Evolutionary conservation across 2,888 invertebrate genomes (phyloP).

Genomic region (Pandemis cinnamomeana): DNA sequence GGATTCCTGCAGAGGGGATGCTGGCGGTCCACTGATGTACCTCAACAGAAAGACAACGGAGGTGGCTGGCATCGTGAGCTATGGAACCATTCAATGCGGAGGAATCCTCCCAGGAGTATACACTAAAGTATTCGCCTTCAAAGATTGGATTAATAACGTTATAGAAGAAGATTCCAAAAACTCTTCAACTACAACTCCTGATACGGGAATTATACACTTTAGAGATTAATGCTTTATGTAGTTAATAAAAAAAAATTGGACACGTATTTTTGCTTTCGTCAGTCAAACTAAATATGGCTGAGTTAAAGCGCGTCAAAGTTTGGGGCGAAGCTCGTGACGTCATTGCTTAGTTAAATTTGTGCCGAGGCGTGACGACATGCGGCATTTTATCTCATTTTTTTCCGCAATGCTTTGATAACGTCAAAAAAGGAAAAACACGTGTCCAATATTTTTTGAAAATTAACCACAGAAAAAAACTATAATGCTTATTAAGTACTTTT

Average conservation of each 20-base stretch:
- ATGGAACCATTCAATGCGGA: slow-evolving; percentile 11
- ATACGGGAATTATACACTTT: neutral
- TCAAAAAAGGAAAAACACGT: no score
- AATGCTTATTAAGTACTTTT: no score
- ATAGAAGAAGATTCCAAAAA: neutral
- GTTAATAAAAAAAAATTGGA: neutral
- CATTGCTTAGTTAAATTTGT: no score
- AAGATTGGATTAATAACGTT: slow-evolving; percentile 17
- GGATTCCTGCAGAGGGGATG: slow-evolving; percentile 22
- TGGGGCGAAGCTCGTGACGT: no score
- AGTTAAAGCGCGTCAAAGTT: no score
- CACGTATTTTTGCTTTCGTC: no score
- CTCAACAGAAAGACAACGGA: neutral
- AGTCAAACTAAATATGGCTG: no score
- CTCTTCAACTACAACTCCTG: neutral
- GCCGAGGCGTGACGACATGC: no score
- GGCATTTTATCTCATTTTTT: no score
- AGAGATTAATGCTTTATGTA: neutral
- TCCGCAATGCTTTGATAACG: no score
- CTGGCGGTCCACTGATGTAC: slow-evolving; percentile 27
- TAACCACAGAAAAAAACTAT: no score
- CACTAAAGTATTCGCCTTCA: slow-evolving; percentile 28
- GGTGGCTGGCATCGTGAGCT: slow-evolving; percentile 32
- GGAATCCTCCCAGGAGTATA: slow-evolving; percentile 22
- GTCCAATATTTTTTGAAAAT: no score